Conservation (phyloP, 35 echinoderm and acorn worm species). For the Apostichopus japonicus region DNA sequence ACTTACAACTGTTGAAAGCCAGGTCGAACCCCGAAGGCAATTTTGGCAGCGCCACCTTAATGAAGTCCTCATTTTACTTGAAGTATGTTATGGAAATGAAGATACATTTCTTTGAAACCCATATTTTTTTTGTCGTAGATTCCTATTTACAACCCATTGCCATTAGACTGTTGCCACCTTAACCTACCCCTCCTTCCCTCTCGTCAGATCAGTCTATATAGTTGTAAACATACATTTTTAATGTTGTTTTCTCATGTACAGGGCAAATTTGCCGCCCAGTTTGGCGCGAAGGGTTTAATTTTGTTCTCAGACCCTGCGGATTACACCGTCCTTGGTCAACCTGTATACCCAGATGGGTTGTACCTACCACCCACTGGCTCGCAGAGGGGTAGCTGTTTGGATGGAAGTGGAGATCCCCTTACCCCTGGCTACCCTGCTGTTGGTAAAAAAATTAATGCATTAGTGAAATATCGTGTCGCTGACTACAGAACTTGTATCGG, state of each 20-base stretch:
- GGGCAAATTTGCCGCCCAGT: slow-evolving; percentile 70
- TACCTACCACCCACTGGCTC: slow-evolving; percentile 80
- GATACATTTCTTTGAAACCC: too few relatives aligned
- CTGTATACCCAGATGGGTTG: slow-evolving; percentile 75
- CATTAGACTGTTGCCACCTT: too few relatives aligned
- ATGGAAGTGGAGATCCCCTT: slow-evolving; percentile 80
- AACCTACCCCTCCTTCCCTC: too few relatives aligned
- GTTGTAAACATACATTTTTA: background rate
- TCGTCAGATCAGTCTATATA: too few relatives aligned
- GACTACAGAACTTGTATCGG: background rate
- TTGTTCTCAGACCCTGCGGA: slow-evolving; percentile 83
- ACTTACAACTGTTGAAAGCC: too few relatives aligned
- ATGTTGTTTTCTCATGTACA: background rate
- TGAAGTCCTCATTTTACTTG: too few relatives aligned
- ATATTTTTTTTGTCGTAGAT: too few relatives aligned
- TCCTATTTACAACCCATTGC: too few relatives aligned
- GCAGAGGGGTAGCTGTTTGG: slow-evolving; percentile 72
- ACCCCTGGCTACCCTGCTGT: slow-evolving; percentile 79
- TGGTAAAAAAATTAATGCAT: slow-evolving; percentile 59
- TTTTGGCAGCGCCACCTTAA: too few relatives aligned
- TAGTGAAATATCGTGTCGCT: background rate
- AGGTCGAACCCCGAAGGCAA: too few relatives aligned
- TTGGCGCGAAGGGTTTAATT: slow-evolving; percentile 69
- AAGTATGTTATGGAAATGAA: too few relatives aligned
- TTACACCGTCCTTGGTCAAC: slow-evolving; percentile 59